Conservation (phyloP, 2,797 vertebrate genomes). For the Eulemur mongoz region DNA sequence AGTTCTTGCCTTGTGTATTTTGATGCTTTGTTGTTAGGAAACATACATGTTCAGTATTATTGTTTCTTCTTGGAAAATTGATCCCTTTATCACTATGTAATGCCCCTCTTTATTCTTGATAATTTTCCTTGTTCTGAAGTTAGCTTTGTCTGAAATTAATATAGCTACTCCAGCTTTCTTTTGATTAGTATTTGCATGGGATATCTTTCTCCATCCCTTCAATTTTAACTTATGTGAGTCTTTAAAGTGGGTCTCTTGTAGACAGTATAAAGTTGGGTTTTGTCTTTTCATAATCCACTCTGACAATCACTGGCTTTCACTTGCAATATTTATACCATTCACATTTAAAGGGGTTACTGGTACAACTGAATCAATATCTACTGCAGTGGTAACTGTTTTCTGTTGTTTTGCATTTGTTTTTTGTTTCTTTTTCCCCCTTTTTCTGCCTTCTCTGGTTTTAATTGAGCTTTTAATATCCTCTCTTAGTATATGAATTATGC, state of each 20-base stretch:
- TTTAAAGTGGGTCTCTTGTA: slow-evolving; percentile 39
- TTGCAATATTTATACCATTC: slow-evolving; percentile 29
- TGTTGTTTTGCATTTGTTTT: slow-evolving; percentile 13
- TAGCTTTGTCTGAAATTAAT: slow-evolving; percentile 36
- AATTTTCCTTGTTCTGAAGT: slow-evolving; percentile 47
- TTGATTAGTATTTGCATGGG: not conserved
- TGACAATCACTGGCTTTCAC: slow-evolving; percentile 6
- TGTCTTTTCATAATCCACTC: slow-evolving; percentile 4
- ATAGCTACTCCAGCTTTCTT: slow-evolving; percentile 16
- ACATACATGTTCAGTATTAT: slow-evolving; percentile 9
- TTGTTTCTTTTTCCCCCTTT: not conserved
- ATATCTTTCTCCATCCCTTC: not conserved
- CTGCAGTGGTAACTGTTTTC: slow-evolving; percentile 11
- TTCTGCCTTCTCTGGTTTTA: slow-evolving; percentile 46
- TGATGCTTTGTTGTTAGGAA: slow-evolving; percentile 47
- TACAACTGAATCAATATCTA: slow-evolving; percentile 15
- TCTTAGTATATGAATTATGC: not conserved
- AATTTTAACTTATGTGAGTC: slow-evolving; percentile 4
- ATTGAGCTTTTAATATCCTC: not conserved
- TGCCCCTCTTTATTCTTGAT: slow-evolving; percentile 41
- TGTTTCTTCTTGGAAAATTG: slow-evolving; percentile 36
- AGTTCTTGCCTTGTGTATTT: slow-evolving; percentile 49
- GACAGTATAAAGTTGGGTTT: not conserved
- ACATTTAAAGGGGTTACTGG: slow-evolving; percentile 1
- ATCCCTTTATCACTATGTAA: slow-evolving; percentile 18